Evolutionary conservation across 2,113 vertebrate species (phyloP).

Genomic region (Balaeniceps rex): DNA sequence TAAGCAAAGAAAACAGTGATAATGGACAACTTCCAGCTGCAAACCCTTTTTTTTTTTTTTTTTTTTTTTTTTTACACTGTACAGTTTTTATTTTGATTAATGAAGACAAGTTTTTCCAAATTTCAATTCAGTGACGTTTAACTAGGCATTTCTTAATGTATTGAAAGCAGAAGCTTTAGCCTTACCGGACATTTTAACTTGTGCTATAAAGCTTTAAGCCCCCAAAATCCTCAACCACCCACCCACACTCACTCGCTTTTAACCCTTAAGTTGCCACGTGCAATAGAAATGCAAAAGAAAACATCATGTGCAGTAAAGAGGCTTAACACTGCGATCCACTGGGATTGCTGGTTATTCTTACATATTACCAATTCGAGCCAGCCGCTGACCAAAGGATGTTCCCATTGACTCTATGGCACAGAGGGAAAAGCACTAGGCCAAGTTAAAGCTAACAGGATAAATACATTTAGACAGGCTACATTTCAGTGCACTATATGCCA

Average conservation of each 20-base stretch:
- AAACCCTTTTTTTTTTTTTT: background rate
- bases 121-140: background rate
- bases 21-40: conserved; percentile 72
- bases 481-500: background rate
- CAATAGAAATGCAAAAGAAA: background rate
- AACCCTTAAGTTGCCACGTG: background rate
- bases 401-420: background rate
- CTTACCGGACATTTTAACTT: background rate
- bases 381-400: background rate
- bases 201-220: background rate
- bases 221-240: conserved; percentile 8
- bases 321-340: background rate
- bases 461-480: background rate
- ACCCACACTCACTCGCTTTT: background rate
- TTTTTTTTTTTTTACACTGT: background rate
- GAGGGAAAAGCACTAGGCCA: background rate
- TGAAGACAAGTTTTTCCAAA: conserved; percentile 37
- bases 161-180: conserved; percentile 23
- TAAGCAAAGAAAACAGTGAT: conserved; percentile 68
- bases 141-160: background rate
- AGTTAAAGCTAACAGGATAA: background rate
- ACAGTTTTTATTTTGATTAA: conserved; percentile 66
- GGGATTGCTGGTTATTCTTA: background rate
- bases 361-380: background rate
- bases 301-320: background rate